A percentile compares a stretch with the other conserved stretches of the same genome.
phyloP scores from a whole-genome alignment of 1,140 invertebrate genomes.

The Archivesica marissinica region DNA sequence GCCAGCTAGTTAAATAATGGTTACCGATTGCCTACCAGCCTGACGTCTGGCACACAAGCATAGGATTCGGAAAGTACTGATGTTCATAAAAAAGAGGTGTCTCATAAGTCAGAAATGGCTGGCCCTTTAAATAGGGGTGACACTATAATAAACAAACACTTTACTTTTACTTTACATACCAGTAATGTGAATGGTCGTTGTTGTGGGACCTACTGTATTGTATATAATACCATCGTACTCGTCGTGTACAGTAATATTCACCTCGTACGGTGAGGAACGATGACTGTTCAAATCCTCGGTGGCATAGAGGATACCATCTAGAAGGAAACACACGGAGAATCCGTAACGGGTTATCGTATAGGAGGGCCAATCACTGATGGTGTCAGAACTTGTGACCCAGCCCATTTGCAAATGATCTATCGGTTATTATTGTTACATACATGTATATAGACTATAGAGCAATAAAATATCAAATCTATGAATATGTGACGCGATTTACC shows the following conservation, averaged over 20 bases:
- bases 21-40: too few species aligned
- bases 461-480: background rate
- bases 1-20: too few species aligned
- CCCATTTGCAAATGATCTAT: background rate
- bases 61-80: too few species aligned
- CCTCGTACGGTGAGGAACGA: conserved; percentile 10
- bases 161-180: too few species aligned
- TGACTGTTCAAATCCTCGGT: conserved; percentile 41
- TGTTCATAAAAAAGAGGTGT: too few species aligned
- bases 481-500: background rate
- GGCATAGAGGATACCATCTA: conserved; percentile 43
- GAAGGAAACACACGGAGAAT: background rate
- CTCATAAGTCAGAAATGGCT: too few species aligned
- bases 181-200: conserved; percentile 33
- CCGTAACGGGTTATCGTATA: background rate
- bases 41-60: too few species aligned
- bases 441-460: background rate
- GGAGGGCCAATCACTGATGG: background rate
- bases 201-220: conserved; percentile 30
- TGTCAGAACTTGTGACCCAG: background rate
- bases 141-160: too few species aligned
- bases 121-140: too few species aligned
- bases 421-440: background rate
- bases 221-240: background rate
- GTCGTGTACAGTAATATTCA: conserved; percentile 16